These are phyloP conservation scores for Athripsodes cinereus DNA, from an alignment of 2,888 invertebrate species.

Conservation along the genomic window DNA sequence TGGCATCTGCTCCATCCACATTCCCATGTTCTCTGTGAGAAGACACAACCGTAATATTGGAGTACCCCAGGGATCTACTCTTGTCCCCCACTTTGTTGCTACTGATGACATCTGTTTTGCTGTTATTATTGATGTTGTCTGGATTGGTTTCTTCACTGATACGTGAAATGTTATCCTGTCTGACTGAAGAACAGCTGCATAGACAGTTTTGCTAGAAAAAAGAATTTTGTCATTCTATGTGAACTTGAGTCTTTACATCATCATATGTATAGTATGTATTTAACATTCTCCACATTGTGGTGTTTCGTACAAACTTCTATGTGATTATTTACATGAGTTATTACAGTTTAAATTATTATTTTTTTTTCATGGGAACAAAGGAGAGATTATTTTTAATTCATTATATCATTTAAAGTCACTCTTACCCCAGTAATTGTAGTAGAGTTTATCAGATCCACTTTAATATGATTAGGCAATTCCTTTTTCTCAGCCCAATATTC, in stretches of 20 bases:
- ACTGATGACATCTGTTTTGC: not conserved
- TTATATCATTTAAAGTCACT: too few species aligned
- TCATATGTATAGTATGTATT: too few species aligned
- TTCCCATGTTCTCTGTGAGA: constrained; percentile 5
- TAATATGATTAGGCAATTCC: not conserved
- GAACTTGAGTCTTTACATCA: too few species aligned
- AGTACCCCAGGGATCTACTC: constrained; percentile 8
- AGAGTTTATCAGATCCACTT: not conserved
- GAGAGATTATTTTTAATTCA: too few species aligned
- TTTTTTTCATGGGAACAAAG: too few species aligned
- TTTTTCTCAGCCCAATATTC: not conserved
- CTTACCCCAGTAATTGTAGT: too few species aligned
- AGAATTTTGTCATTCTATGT: too few species aligned
- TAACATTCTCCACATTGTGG: too few species aligned
- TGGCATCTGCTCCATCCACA: constrained; percentile 28
- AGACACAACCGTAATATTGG: constrained; percentile 10
- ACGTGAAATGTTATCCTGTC: too few species aligned
- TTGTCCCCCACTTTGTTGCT: not conserved
- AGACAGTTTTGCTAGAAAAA: not conserved
- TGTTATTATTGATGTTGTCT: not conserved
- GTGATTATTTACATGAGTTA: too few species aligned
- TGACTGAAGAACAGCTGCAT: not conserved
- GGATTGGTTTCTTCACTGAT: not conserved
- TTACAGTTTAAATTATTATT: too few species aligned
- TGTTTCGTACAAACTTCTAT: too few species aligned